phyloP scores from a whole-genome alignment of 1,140 invertebrate species.

The Brachystomella parvula region DNA sequence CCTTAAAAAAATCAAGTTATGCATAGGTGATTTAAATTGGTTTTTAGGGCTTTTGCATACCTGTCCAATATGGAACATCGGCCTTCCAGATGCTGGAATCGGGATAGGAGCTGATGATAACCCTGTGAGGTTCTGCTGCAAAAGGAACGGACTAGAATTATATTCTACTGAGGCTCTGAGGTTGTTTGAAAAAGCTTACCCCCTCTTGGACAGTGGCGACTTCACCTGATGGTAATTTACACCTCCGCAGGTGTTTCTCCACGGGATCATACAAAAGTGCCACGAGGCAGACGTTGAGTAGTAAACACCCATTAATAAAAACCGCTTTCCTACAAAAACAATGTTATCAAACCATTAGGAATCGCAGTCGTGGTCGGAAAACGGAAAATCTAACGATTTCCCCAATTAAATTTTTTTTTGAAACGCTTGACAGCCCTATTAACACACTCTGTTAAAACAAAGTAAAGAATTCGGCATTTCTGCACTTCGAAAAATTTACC shows the following conservation, averaged over 20 bases:
- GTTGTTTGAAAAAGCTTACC: too few relatives aligned
- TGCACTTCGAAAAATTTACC: too few relatives aligned
- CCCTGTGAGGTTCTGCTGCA: background rate
- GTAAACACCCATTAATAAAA: conserved; percentile 70
- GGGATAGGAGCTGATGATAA: background rate
- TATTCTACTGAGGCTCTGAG: too few relatives aligned
- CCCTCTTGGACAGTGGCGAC: conserved; percentile 36
- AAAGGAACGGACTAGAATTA: too few relatives aligned
- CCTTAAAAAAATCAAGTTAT: conserved; percentile 12
- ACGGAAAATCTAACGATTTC: too few relatives aligned
- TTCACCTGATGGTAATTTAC: too few relatives aligned
- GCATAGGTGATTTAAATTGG: background rate
- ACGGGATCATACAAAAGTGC: conserved; percentile 76
- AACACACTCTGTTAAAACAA: too few relatives aligned
- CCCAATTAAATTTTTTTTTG: too few relatives aligned
- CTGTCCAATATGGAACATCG: conserved; percentile 26
- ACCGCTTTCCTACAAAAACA: conserved; percentile 58
- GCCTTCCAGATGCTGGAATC: conserved; percentile 9
- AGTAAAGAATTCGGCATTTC: too few relatives aligned
- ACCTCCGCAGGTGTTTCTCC: conserved; percentile 60
- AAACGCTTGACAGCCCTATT: too few relatives aligned
- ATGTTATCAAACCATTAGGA: too few relatives aligned
- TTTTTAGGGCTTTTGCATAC: conserved; percentile 8
- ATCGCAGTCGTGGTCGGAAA: too few relatives aligned
- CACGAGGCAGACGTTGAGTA: conserved; percentile 72